phyloP scores from a whole-genome alignment of 2,113 vertebrate species.

The Salminus brasiliensis region DNA sequence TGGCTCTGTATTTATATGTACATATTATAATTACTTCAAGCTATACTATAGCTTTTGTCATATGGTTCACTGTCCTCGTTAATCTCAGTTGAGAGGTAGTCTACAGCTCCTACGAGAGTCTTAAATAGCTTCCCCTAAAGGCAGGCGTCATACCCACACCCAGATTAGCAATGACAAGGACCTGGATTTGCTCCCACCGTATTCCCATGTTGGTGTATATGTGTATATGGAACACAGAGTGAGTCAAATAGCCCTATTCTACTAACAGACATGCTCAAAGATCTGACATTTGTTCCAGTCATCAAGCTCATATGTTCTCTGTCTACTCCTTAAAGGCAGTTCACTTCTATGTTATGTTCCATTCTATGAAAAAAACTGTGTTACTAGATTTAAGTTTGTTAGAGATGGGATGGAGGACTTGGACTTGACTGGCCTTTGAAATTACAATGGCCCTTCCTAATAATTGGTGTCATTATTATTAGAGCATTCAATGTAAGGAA shows the following conservation, averaged over 20 bases:
- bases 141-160: not conserved
- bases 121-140: not conserved
- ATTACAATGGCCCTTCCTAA: too few relatives aligned
- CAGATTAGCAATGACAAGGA: conserved; percentile 1
- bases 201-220: not conserved
- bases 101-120: not conserved
- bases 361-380: not conserved
- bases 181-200: not conserved
- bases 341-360: not conserved
- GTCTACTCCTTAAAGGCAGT: not conserved
- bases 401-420: not conserved
- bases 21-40: not conserved
- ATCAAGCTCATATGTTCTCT: not conserved
- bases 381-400: not conserved
- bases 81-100: not conserved
- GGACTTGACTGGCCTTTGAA: not conserved
- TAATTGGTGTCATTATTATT: too few relatives aligned
- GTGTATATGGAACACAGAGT: not conserved
- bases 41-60: not conserved
- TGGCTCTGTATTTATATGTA: not conserved
- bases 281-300: not conserved
- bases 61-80: not conserved
- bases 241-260: not conserved
- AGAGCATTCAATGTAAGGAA: not conserved
- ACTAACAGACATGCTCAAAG: not conserved